phyloP scores from a whole-genome alignment of 2,888 invertebrate genomes.

The Coelopa pilipes region DNA sequence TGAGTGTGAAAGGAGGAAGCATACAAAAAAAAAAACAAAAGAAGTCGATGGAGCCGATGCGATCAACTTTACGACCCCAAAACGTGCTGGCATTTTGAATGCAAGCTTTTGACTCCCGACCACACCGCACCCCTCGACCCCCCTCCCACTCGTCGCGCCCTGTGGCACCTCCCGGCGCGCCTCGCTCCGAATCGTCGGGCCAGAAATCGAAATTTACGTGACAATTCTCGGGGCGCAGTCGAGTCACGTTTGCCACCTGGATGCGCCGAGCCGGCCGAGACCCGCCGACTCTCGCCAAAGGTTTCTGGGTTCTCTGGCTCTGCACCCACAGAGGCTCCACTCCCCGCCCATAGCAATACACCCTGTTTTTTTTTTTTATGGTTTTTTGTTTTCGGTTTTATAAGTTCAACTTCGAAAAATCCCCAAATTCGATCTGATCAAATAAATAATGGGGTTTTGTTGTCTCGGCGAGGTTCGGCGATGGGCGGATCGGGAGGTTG shows the following conservation, averaged over 20 bases:
- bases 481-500: too few relatives aligned
- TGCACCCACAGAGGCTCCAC: neutral
- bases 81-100: conserved; percentile 59
- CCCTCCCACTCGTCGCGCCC: neutral
- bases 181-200: neutral
- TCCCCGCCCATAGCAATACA: neutral
- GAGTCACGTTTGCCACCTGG: conserved; percentile 58
- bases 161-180: neutral
- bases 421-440: too few relatives aligned
- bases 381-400: too few relatives aligned
- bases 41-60: conserved; percentile 20
- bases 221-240: conserved; percentile 56
- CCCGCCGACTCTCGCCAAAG: neutral
- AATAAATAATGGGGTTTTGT: too few relatives aligned
- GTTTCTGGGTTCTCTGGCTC: neutral
- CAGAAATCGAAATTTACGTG: conserved; percentile 58
- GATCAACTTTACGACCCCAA: conserved; percentile 36
- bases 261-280: neutral
- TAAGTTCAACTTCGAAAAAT: too few relatives aligned
- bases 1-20: neutral
- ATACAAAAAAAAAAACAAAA: conserved; percentile 20
- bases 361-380: too few relatives aligned
- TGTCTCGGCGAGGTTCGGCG: too few relatives aligned
- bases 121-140: too few relatives aligned
- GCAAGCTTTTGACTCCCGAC: conserved; percentile 22